A percentile compares a stretch with the other conserved stretches of the same genome.
phyloP scores from a whole-genome alignment of 2,113 vertebrate species.

The Bungarus multicinctus region DNA sequence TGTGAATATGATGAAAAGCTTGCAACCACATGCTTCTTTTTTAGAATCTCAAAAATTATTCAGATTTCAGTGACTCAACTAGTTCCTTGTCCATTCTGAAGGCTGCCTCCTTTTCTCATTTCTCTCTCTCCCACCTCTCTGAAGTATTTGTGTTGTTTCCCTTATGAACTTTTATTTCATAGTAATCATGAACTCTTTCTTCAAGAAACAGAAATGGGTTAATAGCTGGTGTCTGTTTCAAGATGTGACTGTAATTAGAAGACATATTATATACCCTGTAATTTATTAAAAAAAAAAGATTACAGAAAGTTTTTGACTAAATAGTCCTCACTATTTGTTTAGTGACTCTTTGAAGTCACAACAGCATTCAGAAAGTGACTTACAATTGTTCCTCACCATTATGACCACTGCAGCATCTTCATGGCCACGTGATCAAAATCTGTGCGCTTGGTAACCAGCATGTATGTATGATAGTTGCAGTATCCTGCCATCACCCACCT shows the following conservation, averaged over 20 bases:
- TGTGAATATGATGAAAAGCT: background rate
- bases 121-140: background rate
- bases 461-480: background rate
- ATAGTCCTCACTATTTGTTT: background rate
- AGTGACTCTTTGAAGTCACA: background rate
- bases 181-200: background rate
- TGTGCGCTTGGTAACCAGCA: background rate
- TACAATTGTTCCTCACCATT: background rate
- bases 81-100: background rate
- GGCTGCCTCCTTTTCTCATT: background rate
- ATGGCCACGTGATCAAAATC: background rate
- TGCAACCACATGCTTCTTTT: background rate
- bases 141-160: background rate
- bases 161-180: background rate
- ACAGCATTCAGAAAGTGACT: background rate
- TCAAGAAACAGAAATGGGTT: background rate
- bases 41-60: background rate
- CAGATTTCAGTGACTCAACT: background rate
- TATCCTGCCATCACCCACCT: background rate
- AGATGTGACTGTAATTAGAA: background rate
- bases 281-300: background rate
- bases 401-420: background rate
- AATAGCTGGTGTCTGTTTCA: background rate
- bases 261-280: background rate
- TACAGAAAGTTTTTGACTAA: background rate